Base-by-base conservation (phyloP, 2,888 invertebrate genomes). In the Chrysodeixis includens region DNA sequence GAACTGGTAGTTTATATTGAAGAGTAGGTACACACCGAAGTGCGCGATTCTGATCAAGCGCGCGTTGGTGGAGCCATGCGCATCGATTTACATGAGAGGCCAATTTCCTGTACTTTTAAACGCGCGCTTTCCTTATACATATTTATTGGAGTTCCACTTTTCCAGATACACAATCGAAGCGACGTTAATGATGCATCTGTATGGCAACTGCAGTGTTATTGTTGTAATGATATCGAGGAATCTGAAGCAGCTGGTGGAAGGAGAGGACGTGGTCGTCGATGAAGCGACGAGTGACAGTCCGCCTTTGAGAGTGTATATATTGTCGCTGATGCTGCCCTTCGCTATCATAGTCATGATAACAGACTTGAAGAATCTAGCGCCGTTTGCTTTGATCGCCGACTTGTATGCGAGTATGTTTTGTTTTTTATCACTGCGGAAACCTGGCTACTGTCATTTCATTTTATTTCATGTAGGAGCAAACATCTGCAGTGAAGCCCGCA, bases 381-480 rank as follows among this genome's bases (percentile, higher is more conserved):
- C 91, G 1, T 90, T 92, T 40, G 89, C 91, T 0, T 69, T 91
- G 1, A 78, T 88, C 0, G 88, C 86, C 1, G 86, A 90, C 61
- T 4, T 82, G 0, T 86, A 87, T 58, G 83, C 90, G 0, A n/a
- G 91, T 90, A 62, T 72, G 85, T 78, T 9, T 3, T 8, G 12
- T 8, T 14, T 2, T n/a, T 14, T 40, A n/a, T n/a, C n/a, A n/a
- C n/a, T n/a, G n/a, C n/a, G n/a, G n/a, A n/a, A n/a, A n/a, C n/a
- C n/a, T n/a, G n/a, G n/a, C n/a, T n/a, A n/a, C n/a, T n/a, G n/a
- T n/a, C n/a, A n/a, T n/a, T n/a, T n/a, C n/a, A n/a, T n/a, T n/a
- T n/a, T n/a, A n/a, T n/a, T n/a, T n/a, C n/a, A n/a, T n/a, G n/a
- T n/a, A n/a, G n/a, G n/a, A n/a, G n/a, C n/a, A n/a, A n/a, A n/a